phyloP scores from a whole-genome alignment of 2,888 invertebrate genomes.

The Polyommatus icarus region DNA sequence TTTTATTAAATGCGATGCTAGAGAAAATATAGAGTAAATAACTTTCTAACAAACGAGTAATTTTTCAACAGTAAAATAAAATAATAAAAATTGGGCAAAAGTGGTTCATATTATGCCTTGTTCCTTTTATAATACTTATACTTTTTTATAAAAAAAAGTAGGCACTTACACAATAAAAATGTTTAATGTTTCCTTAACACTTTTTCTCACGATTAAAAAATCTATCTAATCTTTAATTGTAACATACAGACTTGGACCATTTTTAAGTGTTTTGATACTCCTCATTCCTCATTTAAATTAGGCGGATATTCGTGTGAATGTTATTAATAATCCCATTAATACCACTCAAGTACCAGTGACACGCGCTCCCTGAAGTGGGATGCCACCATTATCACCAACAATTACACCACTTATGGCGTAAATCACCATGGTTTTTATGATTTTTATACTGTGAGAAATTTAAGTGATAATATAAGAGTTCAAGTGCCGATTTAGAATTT shows the following conservation, averaged over 20 bases:
- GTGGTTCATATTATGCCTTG: too few species aligned
- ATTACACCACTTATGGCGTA: neutral
- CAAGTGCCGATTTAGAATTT: neutral
- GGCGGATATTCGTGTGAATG: slow-evolving; percentile 8
- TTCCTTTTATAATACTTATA: too few species aligned
- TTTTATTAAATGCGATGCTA: too few species aligned
- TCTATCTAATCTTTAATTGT: neutral
- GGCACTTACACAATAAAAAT: too few species aligned
- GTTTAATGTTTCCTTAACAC: too few species aligned
- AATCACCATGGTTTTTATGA: slow-evolving; percentile 17
- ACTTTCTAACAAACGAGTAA: too few species aligned
- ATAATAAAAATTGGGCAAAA: too few species aligned
- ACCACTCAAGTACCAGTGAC: slow-evolving; percentile 1
- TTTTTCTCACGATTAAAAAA: neutral
- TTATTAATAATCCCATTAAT: slow-evolving; percentile 21
- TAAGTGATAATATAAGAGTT: neutral
- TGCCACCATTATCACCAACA: slow-evolving; percentile 1
- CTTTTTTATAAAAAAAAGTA: too few species aligned
- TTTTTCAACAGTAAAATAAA: too few species aligned
- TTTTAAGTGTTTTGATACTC: neutral
- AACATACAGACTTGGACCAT: neutral
- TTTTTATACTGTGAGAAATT: slow-evolving; percentile 19
- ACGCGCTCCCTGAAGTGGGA: slow-evolving; percentile 1
- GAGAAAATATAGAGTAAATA: too few species aligned
- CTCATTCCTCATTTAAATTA: neutral